Evolutionary conservation across 35 echinoderm and acorn worm species (phyloP).

Genomic region (Amphiura filiformis): DNA sequence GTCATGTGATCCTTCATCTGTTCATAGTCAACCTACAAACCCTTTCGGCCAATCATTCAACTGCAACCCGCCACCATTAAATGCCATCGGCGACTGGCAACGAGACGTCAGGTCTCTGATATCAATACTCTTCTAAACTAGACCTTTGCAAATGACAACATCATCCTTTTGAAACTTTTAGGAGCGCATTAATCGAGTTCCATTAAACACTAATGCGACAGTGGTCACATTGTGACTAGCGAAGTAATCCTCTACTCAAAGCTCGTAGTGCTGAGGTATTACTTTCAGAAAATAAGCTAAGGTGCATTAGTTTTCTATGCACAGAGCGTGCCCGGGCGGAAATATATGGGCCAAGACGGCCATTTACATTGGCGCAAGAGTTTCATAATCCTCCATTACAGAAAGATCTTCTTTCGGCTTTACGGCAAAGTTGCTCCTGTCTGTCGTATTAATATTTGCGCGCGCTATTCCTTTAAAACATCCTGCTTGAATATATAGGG

Average conservation of each 20-base stretch:
- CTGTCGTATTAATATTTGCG: constrained; percentile 1
- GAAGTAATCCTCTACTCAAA: background rate
- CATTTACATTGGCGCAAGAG: background rate
- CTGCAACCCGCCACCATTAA: too few species aligned
- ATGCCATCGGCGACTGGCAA: too few species aligned
- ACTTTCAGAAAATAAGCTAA: background rate
- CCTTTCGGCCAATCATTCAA: too few species aligned
- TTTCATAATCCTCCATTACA: background rate
- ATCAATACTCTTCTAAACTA: background rate
- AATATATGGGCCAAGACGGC: background rate
- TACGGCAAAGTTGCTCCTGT: background rate
- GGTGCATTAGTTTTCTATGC: background rate
- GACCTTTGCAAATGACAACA: background rate
- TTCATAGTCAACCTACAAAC: too few species aligned
- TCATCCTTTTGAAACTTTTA: constrained; percentile 1
- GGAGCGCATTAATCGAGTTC: constrained; percentile 9
- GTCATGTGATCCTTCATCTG: too few species aligned
- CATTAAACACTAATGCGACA: background rate
- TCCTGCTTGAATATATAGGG: background rate
- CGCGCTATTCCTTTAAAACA: background rate
- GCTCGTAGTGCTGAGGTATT: background rate
- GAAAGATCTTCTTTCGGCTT: background rate
- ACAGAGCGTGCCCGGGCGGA: background rate
- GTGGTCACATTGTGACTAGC: background rate
- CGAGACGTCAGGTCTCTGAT: background rate